A percentile compares a stretch with the other conserved stretches of the same genome.
Conservation (phyloP, 2,888 invertebrate genomes). For the Cyclophora punctaria region DNA sequence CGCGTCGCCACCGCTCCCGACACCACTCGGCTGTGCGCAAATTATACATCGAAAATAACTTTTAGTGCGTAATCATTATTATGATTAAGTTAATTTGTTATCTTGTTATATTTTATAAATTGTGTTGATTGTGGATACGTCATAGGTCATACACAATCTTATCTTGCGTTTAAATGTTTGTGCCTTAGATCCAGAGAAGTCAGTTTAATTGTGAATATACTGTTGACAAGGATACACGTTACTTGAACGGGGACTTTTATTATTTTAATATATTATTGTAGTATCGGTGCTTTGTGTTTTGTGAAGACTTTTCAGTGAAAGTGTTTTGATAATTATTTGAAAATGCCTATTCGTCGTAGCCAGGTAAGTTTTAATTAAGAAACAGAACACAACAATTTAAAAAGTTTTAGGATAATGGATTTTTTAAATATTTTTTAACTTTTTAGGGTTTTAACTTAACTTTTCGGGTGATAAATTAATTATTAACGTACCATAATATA, state of each 20-base stretch:
- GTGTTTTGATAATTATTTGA: slow-evolving; percentile 25
- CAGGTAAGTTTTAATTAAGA: slow-evolving; percentile 40
- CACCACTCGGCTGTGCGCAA: slow-evolving; percentile 29
- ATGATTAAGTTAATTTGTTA: slow-evolving; percentile 52
- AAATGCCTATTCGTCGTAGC: slow-evolving; percentile 65
- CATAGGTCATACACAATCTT: slow-evolving; percentile 67
- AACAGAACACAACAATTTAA: no score
- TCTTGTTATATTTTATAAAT: slow-evolving; percentile 58
- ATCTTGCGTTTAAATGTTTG: slow-evolving; percentile 70
- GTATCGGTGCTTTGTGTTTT: slow-evolving; percentile 7
- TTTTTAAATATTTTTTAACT: no score
- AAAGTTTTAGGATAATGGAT: no score
- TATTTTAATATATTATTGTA: background rate
- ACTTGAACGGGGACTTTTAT: slow-evolving; percentile 4
- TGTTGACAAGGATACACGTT: slow-evolving; percentile 20
- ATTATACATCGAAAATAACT: slow-evolving; percentile 30
- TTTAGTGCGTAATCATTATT: slow-evolving; percentile 52
- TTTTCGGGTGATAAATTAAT: no score
- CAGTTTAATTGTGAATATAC: slow-evolving; percentile 61
- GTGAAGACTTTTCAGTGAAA: slow-evolving; percentile 21
- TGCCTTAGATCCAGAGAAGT: slow-evolving; percentile 62
- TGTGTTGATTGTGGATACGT: slow-evolving; percentile 63
- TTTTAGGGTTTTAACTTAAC: no score
- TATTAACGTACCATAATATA: no score
- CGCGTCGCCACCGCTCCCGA: slow-evolving; percentile 29